Percentiles rank a stretch among this genome's conserved stretches.
phyloP scores from a whole-genome alignment of 1,140 invertebrate genomes.

The Mizuhopecten yessoensis region DNA sequence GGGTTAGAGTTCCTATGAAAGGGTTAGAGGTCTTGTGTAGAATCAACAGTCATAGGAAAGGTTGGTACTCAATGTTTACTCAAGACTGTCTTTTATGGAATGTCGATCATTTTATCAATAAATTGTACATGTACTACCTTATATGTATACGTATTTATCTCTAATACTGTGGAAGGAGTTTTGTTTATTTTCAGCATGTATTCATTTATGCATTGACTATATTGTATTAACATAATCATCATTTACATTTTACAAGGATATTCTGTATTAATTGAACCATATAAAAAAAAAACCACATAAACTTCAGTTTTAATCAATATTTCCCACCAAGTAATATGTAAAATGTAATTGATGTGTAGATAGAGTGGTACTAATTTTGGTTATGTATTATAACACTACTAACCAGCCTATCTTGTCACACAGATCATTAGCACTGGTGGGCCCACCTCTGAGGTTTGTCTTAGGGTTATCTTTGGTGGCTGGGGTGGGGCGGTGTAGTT shows the following conservation, averaged over 20 bases:
- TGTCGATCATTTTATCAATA: no score
- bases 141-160: background rate
- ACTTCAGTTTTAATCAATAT: no score
- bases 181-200: no score
- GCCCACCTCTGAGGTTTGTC: background rate
- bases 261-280: no score
- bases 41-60: background rate
- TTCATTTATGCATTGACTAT: background rate
- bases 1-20: no score
- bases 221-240: background rate
- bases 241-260: background rate
- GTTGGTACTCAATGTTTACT: no score
- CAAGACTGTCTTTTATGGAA: no score
- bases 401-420: background rate
- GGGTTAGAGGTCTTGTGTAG: no score
- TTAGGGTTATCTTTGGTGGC: background rate
- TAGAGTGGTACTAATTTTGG: background rate
- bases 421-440: conserved; percentile 24
- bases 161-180: background rate
- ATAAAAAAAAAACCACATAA: no score
- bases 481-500: background rate
- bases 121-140: no score
- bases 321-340: no score
- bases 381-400: background rate
- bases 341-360: background rate